Percentiles rank a stretch among this genome's conserved stretches.
phyloP scores from a whole-genome alignment of 2,797 vertebrate species.

The Saxicola maurus region DNA sequence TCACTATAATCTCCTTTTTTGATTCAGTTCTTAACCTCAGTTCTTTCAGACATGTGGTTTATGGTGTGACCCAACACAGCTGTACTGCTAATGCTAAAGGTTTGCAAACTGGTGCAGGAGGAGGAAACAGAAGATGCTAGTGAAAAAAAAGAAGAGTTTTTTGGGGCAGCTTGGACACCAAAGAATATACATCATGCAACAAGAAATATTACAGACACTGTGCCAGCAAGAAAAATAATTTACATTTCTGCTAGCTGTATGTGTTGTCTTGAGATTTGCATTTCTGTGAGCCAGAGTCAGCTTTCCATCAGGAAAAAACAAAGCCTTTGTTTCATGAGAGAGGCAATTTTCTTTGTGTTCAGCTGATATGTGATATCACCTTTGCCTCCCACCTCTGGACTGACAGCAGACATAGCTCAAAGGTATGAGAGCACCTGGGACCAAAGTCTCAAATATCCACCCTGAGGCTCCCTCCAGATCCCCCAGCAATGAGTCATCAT shows the following conservation, averaged over 20 bases:
- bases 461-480: slow-evolving; percentile 10
- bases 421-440: slow-evolving; percentile 29
- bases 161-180: background rate
- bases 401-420: background rate
- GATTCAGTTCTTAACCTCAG: background rate
- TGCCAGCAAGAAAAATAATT: background rate
- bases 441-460: slow-evolving; percentile 29
- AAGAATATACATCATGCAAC: background rate
- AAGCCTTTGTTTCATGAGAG: background rate
- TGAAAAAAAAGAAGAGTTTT: background rate
- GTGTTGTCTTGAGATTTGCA: background rate
- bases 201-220: background rate
- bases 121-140: background rate
- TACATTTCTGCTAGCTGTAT: background rate
- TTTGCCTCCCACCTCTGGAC: slow-evolving; percentile 1
- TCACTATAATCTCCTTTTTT: background rate
- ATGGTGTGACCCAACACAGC: background rate
- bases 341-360: background rate
- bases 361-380: background rate
- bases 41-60: background rate
- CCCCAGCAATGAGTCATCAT: slow-evolving; percentile 52
- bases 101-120: background rate
- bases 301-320: background rate
- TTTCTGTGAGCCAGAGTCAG: background rate
- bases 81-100: background rate